A percentile compares a stretch with the other conserved stretches of the same genome.
Conservation (phyloP, 1,140 invertebrate genomes). For the Microplitis mediator region DNA sequence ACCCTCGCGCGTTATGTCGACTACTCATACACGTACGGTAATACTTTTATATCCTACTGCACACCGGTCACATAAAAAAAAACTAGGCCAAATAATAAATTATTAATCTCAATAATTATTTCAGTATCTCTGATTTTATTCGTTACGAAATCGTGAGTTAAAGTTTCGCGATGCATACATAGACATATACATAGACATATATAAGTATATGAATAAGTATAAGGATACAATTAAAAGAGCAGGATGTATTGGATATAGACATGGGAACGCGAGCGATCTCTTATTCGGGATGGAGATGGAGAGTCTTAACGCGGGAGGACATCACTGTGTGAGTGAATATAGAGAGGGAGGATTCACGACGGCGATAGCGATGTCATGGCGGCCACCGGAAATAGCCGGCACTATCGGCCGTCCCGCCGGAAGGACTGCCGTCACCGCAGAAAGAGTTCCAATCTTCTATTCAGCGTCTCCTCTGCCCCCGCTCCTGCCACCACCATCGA, state of each 20-base stretch:
- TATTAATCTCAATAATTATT: no score
- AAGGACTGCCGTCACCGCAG: conserved; percentile 55
- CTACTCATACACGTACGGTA: not conserved
- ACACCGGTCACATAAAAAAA: no score
- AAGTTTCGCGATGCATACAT: no score
- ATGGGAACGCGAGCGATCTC: not conserved
- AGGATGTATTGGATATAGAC: not conserved
- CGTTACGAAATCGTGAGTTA: no score
- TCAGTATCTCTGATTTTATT: no score
- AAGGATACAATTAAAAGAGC: no score
- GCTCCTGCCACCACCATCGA: not conserved
- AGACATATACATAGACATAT: no score
- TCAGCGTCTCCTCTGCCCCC: conserved; percentile 43
- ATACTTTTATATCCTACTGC: not conserved
- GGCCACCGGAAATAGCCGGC: conserved; percentile 61
- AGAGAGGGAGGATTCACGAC: conserved; percentile 20
- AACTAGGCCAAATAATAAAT: no score
- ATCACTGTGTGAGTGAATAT: not conserved
- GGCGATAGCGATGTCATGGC: conserved; percentile 57
- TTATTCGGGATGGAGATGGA: not conserved
- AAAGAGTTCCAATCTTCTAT: conserved; percentile 63
- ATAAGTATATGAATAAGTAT: no score
- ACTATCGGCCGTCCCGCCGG: conserved; percentile 59
- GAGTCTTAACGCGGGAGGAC: conserved; percentile 17
- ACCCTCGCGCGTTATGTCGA: not conserved